phyloP scores from a whole-genome alignment of 2,888 invertebrate genomes.

The Beris chalybata region DNA sequence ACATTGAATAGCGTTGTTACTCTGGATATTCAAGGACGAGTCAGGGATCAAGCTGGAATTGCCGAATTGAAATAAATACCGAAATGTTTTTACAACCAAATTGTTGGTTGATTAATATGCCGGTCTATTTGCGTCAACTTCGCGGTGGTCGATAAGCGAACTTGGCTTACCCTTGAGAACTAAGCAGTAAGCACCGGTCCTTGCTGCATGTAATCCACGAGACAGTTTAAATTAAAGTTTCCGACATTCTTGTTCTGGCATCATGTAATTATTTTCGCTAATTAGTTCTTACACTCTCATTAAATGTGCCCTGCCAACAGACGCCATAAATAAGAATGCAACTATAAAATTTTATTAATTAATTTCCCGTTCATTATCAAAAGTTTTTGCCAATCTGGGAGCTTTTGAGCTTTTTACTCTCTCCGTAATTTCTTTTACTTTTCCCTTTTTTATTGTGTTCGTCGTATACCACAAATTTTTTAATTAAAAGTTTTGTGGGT shows the following conservation, averaged over 20 bases:
- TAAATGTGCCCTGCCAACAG: constrained; percentile 26
- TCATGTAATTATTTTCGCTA: constrained; percentile 32
- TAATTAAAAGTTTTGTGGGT: constrained; percentile 36
- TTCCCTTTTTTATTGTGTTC: constrained; percentile 25
- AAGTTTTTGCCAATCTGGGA: constrained; percentile 23
- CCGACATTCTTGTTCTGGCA: constrained; percentile 25
- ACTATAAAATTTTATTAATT: constrained; percentile 34
- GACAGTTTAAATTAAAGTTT: constrained; percentile 21
- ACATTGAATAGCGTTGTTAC: too few species aligned
- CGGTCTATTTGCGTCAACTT: too few species aligned
- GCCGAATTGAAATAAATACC: too few species aligned
- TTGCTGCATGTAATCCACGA: too few species aligned
- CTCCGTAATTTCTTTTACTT: neutral
- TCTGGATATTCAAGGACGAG: too few species aligned
- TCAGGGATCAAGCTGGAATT: too few species aligned
- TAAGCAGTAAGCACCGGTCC: too few species aligned
- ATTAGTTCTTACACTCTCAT: constrained; percentile 32
- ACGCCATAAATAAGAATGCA: constrained; percentile 32
- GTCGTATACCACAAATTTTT: constrained; percentile 31
- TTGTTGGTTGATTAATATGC: too few species aligned
- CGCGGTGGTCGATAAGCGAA: too few species aligned
- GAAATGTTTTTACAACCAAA: too few species aligned
- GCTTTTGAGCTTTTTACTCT: neutral
- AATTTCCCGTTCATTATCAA: constrained; percentile 33
- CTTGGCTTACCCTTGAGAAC: too few species aligned